Evolutionary conservation across 2,113 vertebrate species (phyloP), one percentile per base, ranked within the genome.

Genomic region (Cynoglossus semilaevis): DNA sequence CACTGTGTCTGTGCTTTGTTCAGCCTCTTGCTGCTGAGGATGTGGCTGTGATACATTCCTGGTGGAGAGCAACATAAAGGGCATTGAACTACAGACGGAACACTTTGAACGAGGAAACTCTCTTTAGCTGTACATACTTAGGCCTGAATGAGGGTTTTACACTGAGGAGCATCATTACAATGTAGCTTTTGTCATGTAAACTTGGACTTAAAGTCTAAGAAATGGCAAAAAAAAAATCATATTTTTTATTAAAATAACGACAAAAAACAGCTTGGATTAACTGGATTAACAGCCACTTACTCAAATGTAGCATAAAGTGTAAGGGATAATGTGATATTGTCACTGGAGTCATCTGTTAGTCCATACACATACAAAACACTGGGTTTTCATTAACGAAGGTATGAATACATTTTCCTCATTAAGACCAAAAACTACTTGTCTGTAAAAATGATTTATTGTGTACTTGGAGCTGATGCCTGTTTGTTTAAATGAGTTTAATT

Each of bases 1-100:
- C 84, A 85, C 78, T 88, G 86, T 77, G 49, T 91, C 71, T 88
- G 89, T 76, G 68, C 88, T 42, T 67, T 88, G 71, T 68, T 88
- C 74, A 77, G 83, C 58, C 57, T 91, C 18, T 36, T 88, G 55
- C 60, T 88, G 29, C 48, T 84, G 50, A 82, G 65, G 63, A 59
- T 87, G 57, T 76, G 74, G 68, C 63, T 80, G 72, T 91, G 82
- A 89, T 59, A n/a, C 50, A 65, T 35, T 58, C 43, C 40, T 3
- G 46, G 29, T 42, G 45, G 19, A 57, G 51, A 49, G 35, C 15
- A 59, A 37, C 17, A 35, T 12, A 45, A 57, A 29, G 40, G 59
- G 38, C 52, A 13, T 22, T 38, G 67, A 60, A 73, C 67, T 70
- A 62, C 41, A 38, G 10, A 46, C 15, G 19, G 18, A 15, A 44